phyloP scores from a whole-genome alignment of 2,888 invertebrate species.

The Thalpophila matura region DNA sequence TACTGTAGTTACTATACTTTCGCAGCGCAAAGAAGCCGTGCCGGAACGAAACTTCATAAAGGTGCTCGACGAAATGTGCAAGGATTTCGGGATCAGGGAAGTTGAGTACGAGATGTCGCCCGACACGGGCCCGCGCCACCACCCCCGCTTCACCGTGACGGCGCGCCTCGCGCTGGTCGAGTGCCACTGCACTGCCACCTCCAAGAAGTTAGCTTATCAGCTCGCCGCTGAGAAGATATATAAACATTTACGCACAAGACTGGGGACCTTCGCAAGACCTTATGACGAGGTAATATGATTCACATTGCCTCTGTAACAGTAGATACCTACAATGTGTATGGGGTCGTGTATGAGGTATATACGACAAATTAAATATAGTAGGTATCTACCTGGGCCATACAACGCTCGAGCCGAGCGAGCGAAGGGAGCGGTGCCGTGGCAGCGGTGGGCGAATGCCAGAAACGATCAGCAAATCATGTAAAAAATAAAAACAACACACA shows the following conservation, averaged over 20 bases:
- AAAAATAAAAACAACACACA: no score
- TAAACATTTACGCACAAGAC: neutral
- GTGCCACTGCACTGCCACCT: neutral
- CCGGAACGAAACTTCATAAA: constrained; percentile 6
- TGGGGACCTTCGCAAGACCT: neutral
- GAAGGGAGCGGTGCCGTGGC: no score
- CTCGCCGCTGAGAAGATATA: constrained; percentile 27
- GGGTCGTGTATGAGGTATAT: no score
- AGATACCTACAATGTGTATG: neutral
- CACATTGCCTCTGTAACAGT: neutral
- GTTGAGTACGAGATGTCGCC: neutral
- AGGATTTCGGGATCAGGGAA: neutral
- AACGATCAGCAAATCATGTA: no score
- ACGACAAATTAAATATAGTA: no score
- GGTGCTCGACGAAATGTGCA: constrained; percentile 8
- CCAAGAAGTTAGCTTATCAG: neutral
- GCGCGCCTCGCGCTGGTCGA: constrained; percentile 6
- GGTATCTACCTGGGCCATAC: no score
- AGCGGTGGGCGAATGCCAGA: no score
- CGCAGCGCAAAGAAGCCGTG: constrained; percentile 2
- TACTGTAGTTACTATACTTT: neutral
- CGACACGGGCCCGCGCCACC: neutral
- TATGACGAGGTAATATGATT: constrained; percentile 16
- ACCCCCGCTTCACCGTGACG: neutral
- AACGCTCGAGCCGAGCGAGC: no score